Base-by-base conservation (phyloP, 2,888 invertebrate genomes). In the Ochropacha duplaris region DNA sequence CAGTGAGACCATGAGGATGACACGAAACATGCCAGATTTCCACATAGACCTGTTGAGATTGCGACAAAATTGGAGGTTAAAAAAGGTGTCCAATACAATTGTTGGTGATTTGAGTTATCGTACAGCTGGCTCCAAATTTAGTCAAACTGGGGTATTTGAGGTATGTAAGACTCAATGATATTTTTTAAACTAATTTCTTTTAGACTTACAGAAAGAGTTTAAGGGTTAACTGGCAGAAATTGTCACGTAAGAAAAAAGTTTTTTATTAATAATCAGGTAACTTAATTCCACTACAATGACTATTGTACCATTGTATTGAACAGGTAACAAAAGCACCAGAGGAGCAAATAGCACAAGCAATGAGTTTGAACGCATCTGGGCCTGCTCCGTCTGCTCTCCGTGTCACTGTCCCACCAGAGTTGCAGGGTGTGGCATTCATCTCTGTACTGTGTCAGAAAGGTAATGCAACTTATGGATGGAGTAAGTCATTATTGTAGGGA, bases 31-130 rank as follows among this genome's bases (percentile, higher is more conserved):
- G 66, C 96, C 96, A 0, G 98, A 99, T 84, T 99, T 99, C 80
- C 98, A 99, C 76, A 96, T 98, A 58, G 99, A 99, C 79, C 87
- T 99, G 57, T 84, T 99, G 26, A 94, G 97, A 59, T 92, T 99
- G 51, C 89, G 99, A 44, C 98, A 99, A 79, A 98, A 98, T 79
- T 99, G 99, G 99, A 94, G 99, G 52, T 87, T 99, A n/a, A 98
- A 99, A 81, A 99, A 99, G 92, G 98, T 98, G 0, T 98, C 98
- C 0, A 98, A 98, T 81, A 96, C 97, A 0, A 99, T 99, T 58
- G 96, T 99, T 56, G 99, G 99, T 0, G 99, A 99, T 88, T 94
- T 99, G 6, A 99, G 99, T 83, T 99, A 99, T 81, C 94, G 98
- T 62, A 98, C 98, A 78, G 98, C 98, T 64, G 99, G 99, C 1